Percentiles rank a stretch among this genome's conserved stretches.
Conservation (phyloP, 2,888 invertebrate genomes). For the Arrhopalites spinosus region DNA sequence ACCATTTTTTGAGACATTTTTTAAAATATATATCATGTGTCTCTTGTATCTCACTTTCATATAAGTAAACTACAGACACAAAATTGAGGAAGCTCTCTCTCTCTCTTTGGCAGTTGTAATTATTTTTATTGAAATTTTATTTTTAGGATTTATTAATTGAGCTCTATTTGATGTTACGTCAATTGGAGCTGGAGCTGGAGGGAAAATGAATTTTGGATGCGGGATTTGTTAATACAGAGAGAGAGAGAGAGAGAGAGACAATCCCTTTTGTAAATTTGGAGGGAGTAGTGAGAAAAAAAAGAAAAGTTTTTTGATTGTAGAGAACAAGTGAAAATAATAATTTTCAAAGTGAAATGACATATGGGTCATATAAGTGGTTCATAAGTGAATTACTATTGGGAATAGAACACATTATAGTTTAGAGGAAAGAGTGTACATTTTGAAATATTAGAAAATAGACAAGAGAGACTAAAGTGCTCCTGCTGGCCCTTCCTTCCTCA, state of each 20-base stretch:
- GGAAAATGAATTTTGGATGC: not conserved
- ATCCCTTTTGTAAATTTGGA: not conserved
- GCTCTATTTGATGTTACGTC: not conserved
- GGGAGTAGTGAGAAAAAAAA: too few species aligned
- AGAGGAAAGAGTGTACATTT: not conserved
- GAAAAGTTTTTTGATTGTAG: not conserved
- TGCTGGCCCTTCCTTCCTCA: not conserved
- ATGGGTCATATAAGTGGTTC: not conserved
- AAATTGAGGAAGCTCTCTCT: too few species aligned
- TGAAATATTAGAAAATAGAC: not conserved
- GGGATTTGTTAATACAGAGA: not conserved
- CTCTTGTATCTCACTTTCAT: too few species aligned
- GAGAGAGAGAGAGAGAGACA: conserved; percentile 16
- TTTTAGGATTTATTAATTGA: not conserved
- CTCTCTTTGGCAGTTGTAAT: too few species aligned
- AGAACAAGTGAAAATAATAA: not conserved
- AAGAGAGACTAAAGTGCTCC: not conserved
- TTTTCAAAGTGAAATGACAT: not conserved
- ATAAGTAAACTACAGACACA: too few species aligned
- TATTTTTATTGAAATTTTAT: too few species aligned
- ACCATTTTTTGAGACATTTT: too few species aligned
- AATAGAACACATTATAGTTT: not conserved
- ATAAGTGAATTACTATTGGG: not conserved
- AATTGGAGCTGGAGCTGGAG: not conserved
- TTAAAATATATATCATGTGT: too few species aligned